phyloP scores from a whole-genome alignment of 2,113 vertebrate genomes.

The Terrapene triunguis region DNA sequence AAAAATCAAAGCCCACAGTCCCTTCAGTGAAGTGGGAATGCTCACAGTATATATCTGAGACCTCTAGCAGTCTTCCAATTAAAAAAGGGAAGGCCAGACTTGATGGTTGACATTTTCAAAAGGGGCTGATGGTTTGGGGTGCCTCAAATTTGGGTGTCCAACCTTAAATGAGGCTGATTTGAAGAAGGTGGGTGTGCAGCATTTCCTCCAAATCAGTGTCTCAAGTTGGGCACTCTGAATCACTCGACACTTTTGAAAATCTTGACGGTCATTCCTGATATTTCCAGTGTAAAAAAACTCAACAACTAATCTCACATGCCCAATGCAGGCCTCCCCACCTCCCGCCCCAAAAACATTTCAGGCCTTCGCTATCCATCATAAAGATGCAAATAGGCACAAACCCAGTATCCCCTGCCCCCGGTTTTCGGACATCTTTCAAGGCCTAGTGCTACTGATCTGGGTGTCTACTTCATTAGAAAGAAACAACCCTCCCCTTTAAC shows the following conservation, averaged over 20 bases:
- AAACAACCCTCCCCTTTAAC: background rate
- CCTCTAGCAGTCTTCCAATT: background rate
- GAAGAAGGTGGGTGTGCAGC: background rate
- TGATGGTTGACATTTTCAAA: background rate
- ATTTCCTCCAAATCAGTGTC: background rate
- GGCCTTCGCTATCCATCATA: background rate
- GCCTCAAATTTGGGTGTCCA: background rate
- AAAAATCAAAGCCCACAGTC: background rate
- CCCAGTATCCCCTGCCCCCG: background rate
- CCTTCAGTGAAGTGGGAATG: background rate
- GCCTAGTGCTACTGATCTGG: fast-evolving
- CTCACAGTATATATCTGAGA: background rate
- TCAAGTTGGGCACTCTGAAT: background rate
- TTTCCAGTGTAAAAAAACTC: background rate
- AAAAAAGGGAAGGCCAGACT: background rate
- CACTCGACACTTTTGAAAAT: background rate
- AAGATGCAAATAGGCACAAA: background rate
- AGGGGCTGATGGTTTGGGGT: background rate
- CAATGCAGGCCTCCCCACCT: too few relatives aligned
- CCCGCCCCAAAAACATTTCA: background rate
- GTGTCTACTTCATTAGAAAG: background rate
- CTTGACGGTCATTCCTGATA: background rate
- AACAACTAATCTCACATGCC: background rate
- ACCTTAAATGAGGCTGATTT: background rate
- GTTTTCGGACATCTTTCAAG: background rate